Percentiles rank a stretch among this genome's conserved stretches.
phyloP scores from a whole-genome alignment of 1,140 invertebrate genomes.

The Drosophila guanche region DNA sequence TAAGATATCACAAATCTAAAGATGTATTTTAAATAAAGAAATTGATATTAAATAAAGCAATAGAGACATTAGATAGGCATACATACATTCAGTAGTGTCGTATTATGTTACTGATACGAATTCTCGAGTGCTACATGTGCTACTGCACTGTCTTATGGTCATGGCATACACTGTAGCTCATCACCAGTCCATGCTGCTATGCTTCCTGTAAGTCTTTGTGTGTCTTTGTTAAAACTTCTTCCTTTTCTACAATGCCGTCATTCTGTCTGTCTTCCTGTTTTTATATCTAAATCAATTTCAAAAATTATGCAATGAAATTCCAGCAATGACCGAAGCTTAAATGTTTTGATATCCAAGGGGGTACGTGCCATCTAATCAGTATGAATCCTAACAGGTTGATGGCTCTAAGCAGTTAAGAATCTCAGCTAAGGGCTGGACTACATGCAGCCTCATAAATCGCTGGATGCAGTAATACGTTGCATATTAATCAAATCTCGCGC shows the following conservation, averaged over 20 bases:
- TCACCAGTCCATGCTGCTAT: too few relatives aligned
- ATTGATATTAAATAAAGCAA: too few relatives aligned
- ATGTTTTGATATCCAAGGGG: background rate
- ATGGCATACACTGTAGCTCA: too few relatives aligned
- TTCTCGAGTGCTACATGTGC: background rate
- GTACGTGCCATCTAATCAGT: too few relatives aligned
- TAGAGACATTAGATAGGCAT: too few relatives aligned
- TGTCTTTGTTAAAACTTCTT: background rate
- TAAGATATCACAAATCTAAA: too few relatives aligned
- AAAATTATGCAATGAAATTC: background rate
- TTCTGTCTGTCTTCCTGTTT: background rate
- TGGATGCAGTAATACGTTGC: conserved; percentile 35
- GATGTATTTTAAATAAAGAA: too few relatives aligned
- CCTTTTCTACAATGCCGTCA: background rate
- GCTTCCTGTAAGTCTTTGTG: background rate
- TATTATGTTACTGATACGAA: too few relatives aligned
- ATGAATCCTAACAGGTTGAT: background rate
- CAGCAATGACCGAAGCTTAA: background rate
- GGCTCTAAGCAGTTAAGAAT: conserved; percentile 14
- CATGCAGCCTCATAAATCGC: conserved; percentile 11
- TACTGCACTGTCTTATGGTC: background rate
- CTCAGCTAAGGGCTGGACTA: conserved; percentile 9
- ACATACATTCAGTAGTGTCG: too few relatives aligned
- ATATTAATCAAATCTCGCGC: conserved; percentile 45
- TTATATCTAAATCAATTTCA: conserved; percentile 27